Base-by-base conservation (phyloP, 2,797 vertebrate species). In the Cheirogaleus major region DNA sequence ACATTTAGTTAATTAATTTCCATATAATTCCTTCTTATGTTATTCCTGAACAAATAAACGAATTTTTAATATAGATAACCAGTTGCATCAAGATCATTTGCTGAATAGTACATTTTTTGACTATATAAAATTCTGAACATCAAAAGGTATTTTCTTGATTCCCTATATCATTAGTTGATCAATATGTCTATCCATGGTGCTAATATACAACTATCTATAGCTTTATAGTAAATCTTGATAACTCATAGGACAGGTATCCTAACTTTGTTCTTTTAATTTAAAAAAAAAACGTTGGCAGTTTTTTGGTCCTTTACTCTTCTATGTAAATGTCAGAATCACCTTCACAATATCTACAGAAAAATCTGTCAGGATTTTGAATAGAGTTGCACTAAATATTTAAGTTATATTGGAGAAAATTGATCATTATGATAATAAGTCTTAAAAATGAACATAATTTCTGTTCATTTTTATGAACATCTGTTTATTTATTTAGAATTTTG, bases 401-500 rank as follows among this genome's bases (percentile, higher is more conserved):
- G 48, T 38, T 79, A 70, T 30, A 52, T 92, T 32, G 23, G 12
- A 7, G 43, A 14, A 32, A 88, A 25, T 52, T 76, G 27, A 61
- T 92, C 4, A 52, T 43, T 43, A 69, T 59, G 27, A 75, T 69
- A 76, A 1, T 82, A 11, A 87, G 3, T 69, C 48, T 48, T n/a
- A 69, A 87, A 85, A 92, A 69, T 50, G 2, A 43, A 20, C 25
- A 20, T 79, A 70, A 10, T 78, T 65, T 65, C 48, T 52, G 32
- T 52, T 78, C 45, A 76, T 35, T 52, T 57, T 52, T 78, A 55
- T 22, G 32, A 25, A 55, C 32, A 50, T 48, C 23, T 88, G 15
- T 59, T 91, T 20, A 57, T 80, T 80, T 91, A 65, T 87, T 95
- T 45, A 65, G 27, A 91, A 72, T 61, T 81, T 61, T 91, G 11